These are phyloP conservation scores for Podarcis cretensis DNA, from an alignment of 2,113 vertebrate genomes.

Conservation along the genomic window DNA sequence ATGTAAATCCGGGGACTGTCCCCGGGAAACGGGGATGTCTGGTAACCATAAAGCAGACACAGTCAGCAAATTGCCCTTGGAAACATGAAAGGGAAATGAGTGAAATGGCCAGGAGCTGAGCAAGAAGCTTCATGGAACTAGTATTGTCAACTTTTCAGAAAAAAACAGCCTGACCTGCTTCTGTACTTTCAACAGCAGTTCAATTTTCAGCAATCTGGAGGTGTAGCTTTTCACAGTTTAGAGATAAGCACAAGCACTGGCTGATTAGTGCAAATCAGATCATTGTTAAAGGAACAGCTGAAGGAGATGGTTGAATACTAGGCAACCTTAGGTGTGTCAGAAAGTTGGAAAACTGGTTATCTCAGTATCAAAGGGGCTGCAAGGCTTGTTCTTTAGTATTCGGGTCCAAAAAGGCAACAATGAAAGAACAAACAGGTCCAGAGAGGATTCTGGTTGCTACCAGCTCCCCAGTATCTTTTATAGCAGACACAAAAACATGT, in stretches of 20 bases:
- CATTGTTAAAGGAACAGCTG: not conserved
- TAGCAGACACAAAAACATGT: too few species aligned
- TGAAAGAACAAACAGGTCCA: not conserved
- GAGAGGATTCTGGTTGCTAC: not conserved
- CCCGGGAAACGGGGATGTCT: too few species aligned
- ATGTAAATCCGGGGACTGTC: too few species aligned
- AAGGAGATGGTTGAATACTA: not conserved
- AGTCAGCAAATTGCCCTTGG: constrained; percentile 9
- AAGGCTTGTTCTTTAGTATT: not conserved
- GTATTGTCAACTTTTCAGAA: not conserved
- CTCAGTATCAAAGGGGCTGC: not conserved
- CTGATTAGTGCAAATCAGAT: not conserved
- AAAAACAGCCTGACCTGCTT: not conserved
- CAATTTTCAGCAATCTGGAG: not conserved
- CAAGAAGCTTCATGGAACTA: constrained; percentile 15
- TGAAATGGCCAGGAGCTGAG: not conserved
- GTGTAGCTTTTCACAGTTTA: not conserved
- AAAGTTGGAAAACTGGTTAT: not conserved
- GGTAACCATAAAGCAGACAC: not conserved
- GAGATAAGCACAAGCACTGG: not conserved
- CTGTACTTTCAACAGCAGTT: not conserved
- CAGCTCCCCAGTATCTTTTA: not conserved
- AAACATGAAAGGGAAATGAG: constrained; percentile 1
- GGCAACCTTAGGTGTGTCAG: not conserved
- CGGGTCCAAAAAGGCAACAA: not conserved